phyloP scores from a whole-genome alignment of 2,797 vertebrate genomes.

The Crenichthys baileyi region DNA sequence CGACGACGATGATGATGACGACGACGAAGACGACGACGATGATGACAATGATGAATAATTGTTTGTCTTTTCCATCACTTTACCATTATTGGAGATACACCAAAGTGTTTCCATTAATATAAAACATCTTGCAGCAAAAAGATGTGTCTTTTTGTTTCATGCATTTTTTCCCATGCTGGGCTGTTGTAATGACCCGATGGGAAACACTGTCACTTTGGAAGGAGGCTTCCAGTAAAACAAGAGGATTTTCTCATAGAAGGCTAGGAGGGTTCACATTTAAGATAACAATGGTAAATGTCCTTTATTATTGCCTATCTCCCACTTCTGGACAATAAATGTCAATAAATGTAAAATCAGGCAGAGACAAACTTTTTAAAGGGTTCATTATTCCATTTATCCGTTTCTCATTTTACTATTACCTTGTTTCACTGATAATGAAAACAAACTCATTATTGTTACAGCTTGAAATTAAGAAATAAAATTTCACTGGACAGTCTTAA shows the following conservation, averaged over 20 bases:
- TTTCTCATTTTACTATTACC: conserved; percentile 32
- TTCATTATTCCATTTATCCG: conserved; percentile 16
- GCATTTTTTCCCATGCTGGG: conserved; percentile 40
- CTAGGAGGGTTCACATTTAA: conserved; percentile 18
- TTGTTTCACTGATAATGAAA: conserved; percentile 51
- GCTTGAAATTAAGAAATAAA: conserved; percentile 43
- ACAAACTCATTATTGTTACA: conserved; percentile 49
- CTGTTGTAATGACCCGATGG: conserved; percentile 19
- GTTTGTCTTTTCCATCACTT: conserved; percentile 26
- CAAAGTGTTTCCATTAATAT: conserved; percentile 36
- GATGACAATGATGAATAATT: conserved; percentile 74
- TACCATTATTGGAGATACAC: conserved; percentile 28
- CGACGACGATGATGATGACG: conserved; percentile 38
- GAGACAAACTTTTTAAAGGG: conserved; percentile 9
- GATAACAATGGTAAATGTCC: conserved; percentile 18
- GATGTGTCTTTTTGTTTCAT: conserved; percentile 38
- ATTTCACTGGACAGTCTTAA: conserved; percentile 72
- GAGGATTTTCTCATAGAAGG: conserved; percentile 23
- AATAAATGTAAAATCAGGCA: conserved; percentile 25
- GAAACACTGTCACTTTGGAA: conserved; percentile 35
- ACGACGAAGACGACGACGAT: conserved; percentile 3
- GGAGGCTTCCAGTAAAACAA: conserved; percentile 29
- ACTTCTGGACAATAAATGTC: conserved; percentile 17
- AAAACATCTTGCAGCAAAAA: conserved; percentile 35
- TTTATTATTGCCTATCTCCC: conserved; percentile 18